Evolutionary conservation across 2,888 invertebrate species (phyloP).

Genomic region (Minunthozetes semirufus): DNA sequence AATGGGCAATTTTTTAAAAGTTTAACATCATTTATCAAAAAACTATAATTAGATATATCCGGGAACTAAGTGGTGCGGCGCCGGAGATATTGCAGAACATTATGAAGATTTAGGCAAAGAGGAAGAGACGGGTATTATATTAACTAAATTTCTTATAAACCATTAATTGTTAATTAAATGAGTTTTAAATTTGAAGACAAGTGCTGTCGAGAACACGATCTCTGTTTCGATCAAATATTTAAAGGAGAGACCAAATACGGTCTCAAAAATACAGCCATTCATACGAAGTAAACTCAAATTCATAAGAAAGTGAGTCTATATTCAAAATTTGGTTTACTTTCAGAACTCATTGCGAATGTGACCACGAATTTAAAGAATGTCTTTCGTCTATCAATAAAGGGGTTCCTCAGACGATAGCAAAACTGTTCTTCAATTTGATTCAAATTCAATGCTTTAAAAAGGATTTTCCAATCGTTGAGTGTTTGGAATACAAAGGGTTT

Average conservation of each 20-base stretch:
- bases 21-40: neutral
- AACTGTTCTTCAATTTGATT: slow-evolving; percentile 15
- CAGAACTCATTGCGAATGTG: slow-evolving; percentile 25
- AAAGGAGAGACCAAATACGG: slow-evolving; percentile 34
- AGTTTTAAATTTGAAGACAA: slow-evolving; percentile 25
- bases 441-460: slow-evolving; percentile 28
- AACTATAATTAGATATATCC: slow-evolving; percentile 26
- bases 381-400: neutral
- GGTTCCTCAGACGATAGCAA: neutral
- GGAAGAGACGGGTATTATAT: slow-evolving; percentile 35
- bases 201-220: slow-evolving; percentile 42
- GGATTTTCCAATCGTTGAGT: slow-evolving; percentile 20
- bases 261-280: slow-evolving; percentile 36
- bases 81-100: slow-evolving; percentile 39
- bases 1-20: neutral
- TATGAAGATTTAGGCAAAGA: slow-evolving; percentile 40
- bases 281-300: slow-evolving; percentile 21
- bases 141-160: neutral
- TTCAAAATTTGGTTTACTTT: neutral
- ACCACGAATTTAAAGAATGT: slow-evolving; percentile 13
- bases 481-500: slow-evolving; percentile 20
- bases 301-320: neutral
- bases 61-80: slow-evolving; percentile 44
- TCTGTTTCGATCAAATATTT: slow-evolving; percentile 38
- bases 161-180: neutral